Percentiles rank a stretch among this genome's conserved stretches.
Evolutionary conservation across 2,797 vertebrate genomes (phyloP).

Genomic region (Chromis chromis): DNA sequence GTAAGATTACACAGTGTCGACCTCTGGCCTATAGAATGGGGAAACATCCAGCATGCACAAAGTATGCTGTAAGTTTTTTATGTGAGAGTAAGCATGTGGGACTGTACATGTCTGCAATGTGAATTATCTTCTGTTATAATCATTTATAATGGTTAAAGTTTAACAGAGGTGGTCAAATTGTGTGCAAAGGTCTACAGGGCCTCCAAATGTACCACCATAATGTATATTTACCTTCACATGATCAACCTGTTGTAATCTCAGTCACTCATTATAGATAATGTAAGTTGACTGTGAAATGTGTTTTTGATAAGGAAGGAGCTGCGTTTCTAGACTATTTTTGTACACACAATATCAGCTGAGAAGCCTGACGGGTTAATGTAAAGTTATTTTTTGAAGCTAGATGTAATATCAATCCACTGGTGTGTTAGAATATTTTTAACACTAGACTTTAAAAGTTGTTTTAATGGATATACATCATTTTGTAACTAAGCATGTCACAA

Average conservation of each 20-base stretch:
- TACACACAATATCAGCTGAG: neutral
- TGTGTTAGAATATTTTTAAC: neutral
- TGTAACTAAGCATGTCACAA: neutral
- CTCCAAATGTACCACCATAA: conserved; percentile 36
- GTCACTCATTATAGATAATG: conserved; percentile 43
- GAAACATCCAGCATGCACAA: conserved; percentile 31
- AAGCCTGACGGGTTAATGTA: neutral
- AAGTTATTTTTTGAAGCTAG: neutral
- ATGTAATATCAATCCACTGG: neutral
- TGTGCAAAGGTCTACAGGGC: conserved; percentile 76
- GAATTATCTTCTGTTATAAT: conserved; percentile 68
- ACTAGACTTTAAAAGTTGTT: neutral
- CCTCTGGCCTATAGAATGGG: conserved; percentile 23
- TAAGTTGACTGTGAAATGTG: neutral
- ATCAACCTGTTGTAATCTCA: conserved; percentile 51
- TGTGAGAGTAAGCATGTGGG: conserved; percentile 27
- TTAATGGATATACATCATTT: conserved; percentile 2
- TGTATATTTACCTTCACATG: conserved; percentile 52
- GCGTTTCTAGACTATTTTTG: neutral
- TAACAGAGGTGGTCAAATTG: conserved; percentile 67
- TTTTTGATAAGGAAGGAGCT: conserved; percentile 35
- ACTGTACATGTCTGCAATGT: conserved; percentile 54
- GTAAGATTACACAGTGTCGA: conserved; percentile 26
- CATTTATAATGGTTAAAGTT: conserved; percentile 79
- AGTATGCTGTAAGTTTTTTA: conserved; percentile 36